phyloP scores from a whole-genome alignment of 2,888 invertebrate genomes.

The Noctua pronuba region DNA sequence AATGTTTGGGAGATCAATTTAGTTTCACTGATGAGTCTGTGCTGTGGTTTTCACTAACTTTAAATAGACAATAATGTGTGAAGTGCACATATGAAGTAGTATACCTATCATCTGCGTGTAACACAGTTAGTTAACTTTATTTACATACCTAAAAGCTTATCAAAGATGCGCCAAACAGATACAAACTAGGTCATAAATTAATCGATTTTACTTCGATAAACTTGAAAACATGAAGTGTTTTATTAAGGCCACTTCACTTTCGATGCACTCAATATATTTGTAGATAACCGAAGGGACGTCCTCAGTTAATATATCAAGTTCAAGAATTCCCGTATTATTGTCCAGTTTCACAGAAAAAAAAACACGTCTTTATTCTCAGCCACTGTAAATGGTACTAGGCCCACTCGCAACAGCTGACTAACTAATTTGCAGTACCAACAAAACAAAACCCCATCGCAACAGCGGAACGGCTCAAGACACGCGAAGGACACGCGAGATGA shows the following conservation, averaged over 20 bases:
- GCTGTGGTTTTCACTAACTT: neutral
- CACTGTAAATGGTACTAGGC: conserved; percentile 82
- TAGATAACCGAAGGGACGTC: neutral
- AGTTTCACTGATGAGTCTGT: neutral
- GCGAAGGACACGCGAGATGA: conserved; percentile 71
- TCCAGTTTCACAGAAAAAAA: conserved; percentile 36
- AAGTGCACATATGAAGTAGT: neutral
- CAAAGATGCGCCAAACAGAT: conserved; percentile 37
- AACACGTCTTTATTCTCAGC: conserved; percentile 79
- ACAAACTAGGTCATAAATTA: conserved; percentile 51
- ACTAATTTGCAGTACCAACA: conserved; percentile 86
- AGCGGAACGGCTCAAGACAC: conserved; percentile 71
- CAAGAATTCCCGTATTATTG: conserved; percentile 14
- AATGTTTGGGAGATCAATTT: neutral
- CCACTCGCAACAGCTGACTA: conserved; percentile 86
- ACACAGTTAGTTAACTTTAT: conserved; percentile 11
- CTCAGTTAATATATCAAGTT: neutral
- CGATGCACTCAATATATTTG: conserved; percentile 31
- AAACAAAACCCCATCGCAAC: conserved; percentile 79
- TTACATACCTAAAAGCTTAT: conserved; percentile 54
- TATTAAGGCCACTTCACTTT: conserved; percentile 47
- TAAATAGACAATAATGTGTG: neutral
- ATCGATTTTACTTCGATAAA: conserved; percentile 43
- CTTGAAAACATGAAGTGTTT: conserved; percentile 61
- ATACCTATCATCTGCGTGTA: neutral